Percentiles rank a stretch among this genome's conserved stretches.
Evolutionary conservation across 2,888 invertebrate species (phyloP).

Genomic region (Sympetrum striolatum): DNA sequence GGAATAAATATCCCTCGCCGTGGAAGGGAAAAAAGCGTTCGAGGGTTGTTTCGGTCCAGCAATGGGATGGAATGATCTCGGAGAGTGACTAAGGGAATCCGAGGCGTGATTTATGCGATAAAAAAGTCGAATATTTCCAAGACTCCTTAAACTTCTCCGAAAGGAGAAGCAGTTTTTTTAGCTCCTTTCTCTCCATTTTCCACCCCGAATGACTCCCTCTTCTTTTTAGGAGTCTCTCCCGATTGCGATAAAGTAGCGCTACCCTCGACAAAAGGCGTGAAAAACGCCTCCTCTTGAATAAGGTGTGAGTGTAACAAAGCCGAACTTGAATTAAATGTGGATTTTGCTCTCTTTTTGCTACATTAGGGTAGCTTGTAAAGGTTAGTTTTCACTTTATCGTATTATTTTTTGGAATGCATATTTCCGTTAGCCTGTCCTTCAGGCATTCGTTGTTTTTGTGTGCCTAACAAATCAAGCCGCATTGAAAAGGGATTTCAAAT

Average conservation of each 20-base stretch:
- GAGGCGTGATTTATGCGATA: neutral
- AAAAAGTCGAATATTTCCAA: neutral
- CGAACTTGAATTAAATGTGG: neutral
- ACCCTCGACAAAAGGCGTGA: neutral
- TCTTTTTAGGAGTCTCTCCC: neutral
- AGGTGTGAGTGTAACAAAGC: neutral
- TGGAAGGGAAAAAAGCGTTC: neutral
- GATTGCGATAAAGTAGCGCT: neutral
- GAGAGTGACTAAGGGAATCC: neutral
- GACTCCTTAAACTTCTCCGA: neutral
- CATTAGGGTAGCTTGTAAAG: no score
- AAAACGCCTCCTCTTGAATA: neutral
- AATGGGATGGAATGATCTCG: neutral
- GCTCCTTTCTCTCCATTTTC: neutral
- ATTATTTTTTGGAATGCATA: no score
- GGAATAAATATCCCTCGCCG: neutral
- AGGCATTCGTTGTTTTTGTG: no score
- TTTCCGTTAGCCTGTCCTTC: no score
- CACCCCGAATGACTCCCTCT: neutral
- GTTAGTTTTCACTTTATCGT: no score
- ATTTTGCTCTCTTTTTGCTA: no score
- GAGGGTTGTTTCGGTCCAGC: neutral
- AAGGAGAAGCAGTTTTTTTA: neutral
- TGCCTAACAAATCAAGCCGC: no score
- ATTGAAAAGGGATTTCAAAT: no score